Conservation (phyloP, 2,888 invertebrate genomes). For the Lysandra coridon region DNA sequence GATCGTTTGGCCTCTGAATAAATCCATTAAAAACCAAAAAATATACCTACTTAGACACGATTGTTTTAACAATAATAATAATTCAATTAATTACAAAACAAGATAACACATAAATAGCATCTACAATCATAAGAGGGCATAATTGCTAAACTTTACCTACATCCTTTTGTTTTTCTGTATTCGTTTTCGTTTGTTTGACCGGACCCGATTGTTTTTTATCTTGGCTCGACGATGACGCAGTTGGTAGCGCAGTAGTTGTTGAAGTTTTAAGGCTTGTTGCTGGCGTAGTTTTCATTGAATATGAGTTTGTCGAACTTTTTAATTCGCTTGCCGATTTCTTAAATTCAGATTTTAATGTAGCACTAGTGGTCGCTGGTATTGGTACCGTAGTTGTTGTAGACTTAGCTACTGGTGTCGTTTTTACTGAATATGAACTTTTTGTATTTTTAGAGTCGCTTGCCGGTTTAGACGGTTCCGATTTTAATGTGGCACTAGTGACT, state of each 20-base stretch:
- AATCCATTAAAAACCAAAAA: conserved; percentile 1
- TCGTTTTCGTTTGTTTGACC: conserved; percentile 39
- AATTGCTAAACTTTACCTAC: conserved; percentile 52
- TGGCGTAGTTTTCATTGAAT: neutral
- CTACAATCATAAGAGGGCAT: conserved; percentile 39
- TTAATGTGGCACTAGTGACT: conserved; percentile 24
- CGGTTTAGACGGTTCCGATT: conserved; percentile 29
- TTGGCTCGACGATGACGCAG: conserved; percentile 34
- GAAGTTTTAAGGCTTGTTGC: neutral
- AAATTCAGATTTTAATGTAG: conserved; percentile 32
- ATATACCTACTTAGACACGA: neutral
- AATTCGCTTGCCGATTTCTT: neutral
- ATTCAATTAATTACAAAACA: neutral
- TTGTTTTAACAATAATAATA: neutral
- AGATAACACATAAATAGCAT: neutral
- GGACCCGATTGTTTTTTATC: conserved; percentile 33
- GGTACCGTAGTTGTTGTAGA: neutral
- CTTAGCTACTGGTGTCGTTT: neutral
- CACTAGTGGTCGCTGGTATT: conserved; percentile 23
- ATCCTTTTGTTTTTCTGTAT: conserved; percentile 39
- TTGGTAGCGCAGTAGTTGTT: conserved; percentile 6
- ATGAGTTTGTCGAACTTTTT: neutral
- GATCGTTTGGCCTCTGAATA: neutral
- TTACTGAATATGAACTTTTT: neutral
- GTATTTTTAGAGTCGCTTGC: neutral